These are phyloP conservation scores for Pelosia muscerda DNA, from an alignment of 2,888 invertebrate species.

Conservation along the genomic window DNA sequence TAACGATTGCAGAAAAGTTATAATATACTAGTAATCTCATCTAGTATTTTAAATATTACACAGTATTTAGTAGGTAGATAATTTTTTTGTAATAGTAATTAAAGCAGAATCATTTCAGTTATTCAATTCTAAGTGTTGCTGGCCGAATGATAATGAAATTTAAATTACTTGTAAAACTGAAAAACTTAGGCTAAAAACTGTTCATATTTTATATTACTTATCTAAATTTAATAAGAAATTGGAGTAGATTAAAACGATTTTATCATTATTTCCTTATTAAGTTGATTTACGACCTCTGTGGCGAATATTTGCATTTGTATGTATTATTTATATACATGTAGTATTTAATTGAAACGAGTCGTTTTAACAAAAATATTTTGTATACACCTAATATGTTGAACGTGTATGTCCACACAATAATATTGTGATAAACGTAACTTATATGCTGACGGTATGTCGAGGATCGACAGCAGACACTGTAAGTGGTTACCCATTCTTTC, in stretches of 20 bases:
- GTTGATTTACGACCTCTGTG: neutral
- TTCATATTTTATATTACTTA: neutral
- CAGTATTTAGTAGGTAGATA: neutral
- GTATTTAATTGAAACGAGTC: too few species aligned
- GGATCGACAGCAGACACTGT: conserved; percentile 81
- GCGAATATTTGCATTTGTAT: too few species aligned
- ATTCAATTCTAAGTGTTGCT: neutral
- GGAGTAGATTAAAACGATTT: neutral
- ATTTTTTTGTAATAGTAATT: neutral
- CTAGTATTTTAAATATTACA: neutral
- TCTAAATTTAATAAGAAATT: neutral
- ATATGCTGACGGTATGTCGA: conserved; percentile 69
- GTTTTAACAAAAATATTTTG: too few species aligned
- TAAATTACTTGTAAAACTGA: neutral
- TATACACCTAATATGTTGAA: too few species aligned
- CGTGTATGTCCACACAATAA: neutral
- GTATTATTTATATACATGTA: too few species aligned
- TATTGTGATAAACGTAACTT: neutral
- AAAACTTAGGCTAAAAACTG: neutral
- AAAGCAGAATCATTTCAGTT: neutral
- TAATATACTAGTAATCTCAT: neutral
- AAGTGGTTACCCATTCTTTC: conserved; percentile 85
- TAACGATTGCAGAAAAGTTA: conserved; percentile 63
- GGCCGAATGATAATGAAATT: neutral
- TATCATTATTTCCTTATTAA: neutral